Evolutionary conservation across 2,113 vertebrate genomes (phyloP).

Genomic region (Herpetotheres cachinnans): DNA sequence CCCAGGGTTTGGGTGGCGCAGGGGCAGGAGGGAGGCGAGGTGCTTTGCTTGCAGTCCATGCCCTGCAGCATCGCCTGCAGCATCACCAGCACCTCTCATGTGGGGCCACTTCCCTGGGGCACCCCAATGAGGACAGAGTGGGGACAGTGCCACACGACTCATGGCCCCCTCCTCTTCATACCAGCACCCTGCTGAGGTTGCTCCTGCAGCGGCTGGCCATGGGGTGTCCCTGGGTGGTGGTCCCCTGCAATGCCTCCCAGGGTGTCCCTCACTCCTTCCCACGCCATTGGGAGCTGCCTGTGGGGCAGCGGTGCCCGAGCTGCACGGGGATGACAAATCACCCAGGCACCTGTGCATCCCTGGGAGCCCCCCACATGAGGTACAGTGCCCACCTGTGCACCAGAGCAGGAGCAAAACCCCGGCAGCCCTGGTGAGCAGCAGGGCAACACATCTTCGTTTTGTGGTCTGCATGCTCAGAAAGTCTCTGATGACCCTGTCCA

Average conservation of each 20-base stretch:
- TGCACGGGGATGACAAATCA: fast-evolving
- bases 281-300: neutral
- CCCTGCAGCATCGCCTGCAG: neutral
- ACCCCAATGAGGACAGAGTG: neutral
- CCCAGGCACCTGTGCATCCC: neutral
- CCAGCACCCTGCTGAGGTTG: neutral
- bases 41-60: fast-evolving
- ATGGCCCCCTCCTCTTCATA: fast-evolving
- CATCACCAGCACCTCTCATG: fast-evolving
- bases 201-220: neutral
- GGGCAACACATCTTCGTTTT: neutral
- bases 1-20: neutral
- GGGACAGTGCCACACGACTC: fast-evolving
- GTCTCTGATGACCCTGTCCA: slow-evolving; percentile 6
- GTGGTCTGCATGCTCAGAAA: neutral
- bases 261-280: neutral
- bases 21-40: neutral
- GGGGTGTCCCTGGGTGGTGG: no score
- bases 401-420: neutral
- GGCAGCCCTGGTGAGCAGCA: neutral
- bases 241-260: neutral
- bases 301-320: neutral
- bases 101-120: neutral
- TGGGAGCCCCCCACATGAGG: fast-evolving
- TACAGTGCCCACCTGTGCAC: neutral